Evolutionary conservation across 2,113 vertebrate species (phyloP), one percentile per base, ranked within the genome.

Genomic region (Furnarius figulus): DNA sequence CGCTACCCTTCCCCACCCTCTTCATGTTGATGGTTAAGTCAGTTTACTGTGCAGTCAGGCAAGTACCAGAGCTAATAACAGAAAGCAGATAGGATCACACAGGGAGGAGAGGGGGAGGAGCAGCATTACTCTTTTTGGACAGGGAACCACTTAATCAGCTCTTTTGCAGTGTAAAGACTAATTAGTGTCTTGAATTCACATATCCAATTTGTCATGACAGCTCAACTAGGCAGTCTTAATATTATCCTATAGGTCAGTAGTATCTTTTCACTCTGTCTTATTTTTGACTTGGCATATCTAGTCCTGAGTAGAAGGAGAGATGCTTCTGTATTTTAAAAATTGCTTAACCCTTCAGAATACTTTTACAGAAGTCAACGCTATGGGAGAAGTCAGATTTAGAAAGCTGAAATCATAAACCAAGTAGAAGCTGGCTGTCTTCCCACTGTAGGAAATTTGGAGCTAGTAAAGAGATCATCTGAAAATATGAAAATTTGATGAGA

Each of bases 1-100:
- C 14, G 2, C 6, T 10, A 4, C 12, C 22, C 6, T 7, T 23
- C 23, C 3, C 8, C 7, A 4, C 3, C 5, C 5, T 3, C 4
- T 40, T 35, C n/a, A 5, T 81, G 42, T 30, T 89, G 73, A 80
- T 70, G 33, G 53, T 56, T 96, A 83, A 86, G 23, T 62, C 62
- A 67, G 39, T 85, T 91, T 82, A 52, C 31, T 44, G 16, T 77
- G 37, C 40, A 82, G 46, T 58, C 52, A 37, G 58, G 66, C 2
- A 4, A 37, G 11, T 42, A 23, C 35, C 23, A 27, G 39, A 87
- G 42, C 65, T 93, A 71, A 27, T 63, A 63, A 42, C 9, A 25
- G 61, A 73, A 24, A 78, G 47, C 70, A 75, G 49, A 15, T 14
- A 28, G 40, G 67, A 63, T 92, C 55, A 31, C 40, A 17, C 1